Evolutionary conservation across 1,140 invertebrate genomes (phyloP), one percentile per base, ranked within the genome.

Genomic region (Sycobia sp.): DNA sequence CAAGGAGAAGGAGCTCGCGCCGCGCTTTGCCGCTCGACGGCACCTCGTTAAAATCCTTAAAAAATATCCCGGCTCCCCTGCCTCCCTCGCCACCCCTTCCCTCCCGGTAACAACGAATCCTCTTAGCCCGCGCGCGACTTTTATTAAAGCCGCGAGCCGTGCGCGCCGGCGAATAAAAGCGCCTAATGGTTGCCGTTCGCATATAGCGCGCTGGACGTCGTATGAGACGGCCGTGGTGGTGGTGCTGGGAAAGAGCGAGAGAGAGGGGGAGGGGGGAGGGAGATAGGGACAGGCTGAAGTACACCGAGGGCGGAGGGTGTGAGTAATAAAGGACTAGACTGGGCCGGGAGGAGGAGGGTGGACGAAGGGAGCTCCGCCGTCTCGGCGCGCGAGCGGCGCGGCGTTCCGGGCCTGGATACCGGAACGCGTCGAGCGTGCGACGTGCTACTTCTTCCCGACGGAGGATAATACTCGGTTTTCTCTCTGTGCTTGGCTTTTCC

Each of bases 371-470:
- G n/a, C n/a, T n/a, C n/a, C n/a, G n/a, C n/a, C n/a, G n/a, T n/a
- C n/a, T n/a, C n/a, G n/a, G 32, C 55, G 18, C 20, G 25, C 25
- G 25, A 32, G 43, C 16, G 2, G 13, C 16, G 4, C 29, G 29
- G 29, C 29, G n/a, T n/a, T n/a, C 18, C n/a, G 36, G 14, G 3
- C 39, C 16, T 41, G 46, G 43, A 23, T 23, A 51, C 41, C 29
- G 55, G 32, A 66, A 61, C 47, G 18, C 16, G 54, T n/a, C 61
- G 59, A 25, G 51, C 32, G 49, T 43, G 53, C 61, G 49, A 56
- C 53, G 63, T 69, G 55, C 43, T 46, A 3, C 27, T 46, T 29
- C 22, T 22, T 18, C 29, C 41, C 23, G 41, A 11, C 27, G 23
- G 34, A 57, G 55, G 55, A 60, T 60, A 60, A 50, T 50, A 49